phyloP scores from a whole-genome alignment of 23 tunicate species.

The Styela clava region DNA sequence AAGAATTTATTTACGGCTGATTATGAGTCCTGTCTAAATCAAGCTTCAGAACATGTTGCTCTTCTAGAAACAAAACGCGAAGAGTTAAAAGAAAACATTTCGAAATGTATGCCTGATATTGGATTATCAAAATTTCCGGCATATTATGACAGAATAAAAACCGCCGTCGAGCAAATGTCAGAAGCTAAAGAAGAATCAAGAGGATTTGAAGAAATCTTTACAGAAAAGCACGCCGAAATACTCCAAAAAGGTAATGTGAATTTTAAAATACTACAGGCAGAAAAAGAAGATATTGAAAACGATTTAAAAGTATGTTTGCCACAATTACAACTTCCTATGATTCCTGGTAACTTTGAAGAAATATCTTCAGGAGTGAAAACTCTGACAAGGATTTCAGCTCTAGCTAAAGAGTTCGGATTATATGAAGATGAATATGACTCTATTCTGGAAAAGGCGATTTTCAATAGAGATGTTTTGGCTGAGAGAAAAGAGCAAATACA shows the following conservation, averaged over 20 bases:
- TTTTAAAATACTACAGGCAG: slow-evolving; percentile 8
- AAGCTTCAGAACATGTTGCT: slow-evolving; percentile 4
- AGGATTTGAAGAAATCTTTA: slow-evolving; percentile 22
- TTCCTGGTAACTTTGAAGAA: neutral
- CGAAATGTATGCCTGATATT: neutral
- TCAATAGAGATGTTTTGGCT: slow-evolving; percentile 14
- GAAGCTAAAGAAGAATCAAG: slow-evolving; percentile 18
- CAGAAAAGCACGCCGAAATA: slow-evolving; percentile 1
- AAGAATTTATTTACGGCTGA: slow-evolving; percentile 19
- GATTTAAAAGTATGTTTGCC: slow-evolving; percentile 4
- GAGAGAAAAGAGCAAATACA: slow-evolving; percentile 10
- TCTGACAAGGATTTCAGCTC: neutral
- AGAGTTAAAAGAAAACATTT: neutral
- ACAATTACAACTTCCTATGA: slow-evolving; percentile 18
- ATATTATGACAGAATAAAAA: slow-evolving; percentile 9
- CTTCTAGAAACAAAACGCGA: slow-evolving; percentile 10
- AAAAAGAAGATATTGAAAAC: neutral
- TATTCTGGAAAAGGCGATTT: slow-evolving; percentile 1
- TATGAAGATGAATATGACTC: slow-evolving; percentile 22
- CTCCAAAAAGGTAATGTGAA: neutral
- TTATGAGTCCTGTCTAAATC: neutral
- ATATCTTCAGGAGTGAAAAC: slow-evolving; percentile 12
- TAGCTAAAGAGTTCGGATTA: slow-evolving; percentile 7
- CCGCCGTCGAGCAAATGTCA: slow-evolving; percentile 1
- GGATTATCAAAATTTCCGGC: slow-evolving; percentile 5